Percentiles rank a stretch among this genome's conserved stretches.
These are phyloP conservation scores for Drosophila subpulchrella DNA, from an alignment of 1,140 invertebrate species.

Conservation along the genomic window DNA sequence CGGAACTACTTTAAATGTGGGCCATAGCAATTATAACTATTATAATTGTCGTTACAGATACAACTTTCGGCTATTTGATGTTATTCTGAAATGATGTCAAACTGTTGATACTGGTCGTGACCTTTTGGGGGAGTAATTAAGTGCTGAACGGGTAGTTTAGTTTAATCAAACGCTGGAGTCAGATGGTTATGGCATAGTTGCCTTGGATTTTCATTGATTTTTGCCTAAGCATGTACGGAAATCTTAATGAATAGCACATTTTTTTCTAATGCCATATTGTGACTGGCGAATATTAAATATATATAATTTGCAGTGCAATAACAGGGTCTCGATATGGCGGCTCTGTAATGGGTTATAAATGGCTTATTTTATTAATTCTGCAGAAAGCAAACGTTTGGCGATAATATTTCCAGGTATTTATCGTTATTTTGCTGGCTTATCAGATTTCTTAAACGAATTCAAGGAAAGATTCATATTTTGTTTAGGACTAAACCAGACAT, in stretches of 20 bases:
- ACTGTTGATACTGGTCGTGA: slow-evolving; percentile 37
- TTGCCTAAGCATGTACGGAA: not conserved
- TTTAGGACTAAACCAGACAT: not conserved
- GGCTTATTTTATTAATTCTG: slow-evolving; percentile 8
- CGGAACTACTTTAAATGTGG: slow-evolving; percentile 21
- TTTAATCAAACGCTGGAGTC: slow-evolving; percentile 25
- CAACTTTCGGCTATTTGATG: slow-evolving; percentile 1
- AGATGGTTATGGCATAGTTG: slow-evolving; percentile 12
- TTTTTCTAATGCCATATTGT: slow-evolving; percentile 2
- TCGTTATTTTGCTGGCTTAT: not conserved
- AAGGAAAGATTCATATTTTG: not conserved
- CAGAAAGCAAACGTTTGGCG: not conserved
- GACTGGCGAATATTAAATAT: not conserved
- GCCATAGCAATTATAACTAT: slow-evolving; percentile 30
- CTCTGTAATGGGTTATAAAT: slow-evolving; percentile 7
- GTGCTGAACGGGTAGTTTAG: slow-evolving; percentile 17
- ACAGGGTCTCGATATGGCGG: slow-evolving; percentile 1
- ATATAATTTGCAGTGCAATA: slow-evolving; percentile 11
- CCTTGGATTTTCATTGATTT: slow-evolving; percentile 35
- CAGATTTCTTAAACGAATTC: not conserved
- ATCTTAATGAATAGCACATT: slow-evolving; percentile 5
- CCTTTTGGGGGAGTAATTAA: slow-evolving; percentile 38
- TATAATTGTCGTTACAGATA: slow-evolving; percentile 37
- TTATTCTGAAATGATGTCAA: slow-evolving; percentile 25
- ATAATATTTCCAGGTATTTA: slow-evolving; percentile 10